Conservation (phyloP, 2,113 vertebrate species). For the Phocoena sinus region DNA sequence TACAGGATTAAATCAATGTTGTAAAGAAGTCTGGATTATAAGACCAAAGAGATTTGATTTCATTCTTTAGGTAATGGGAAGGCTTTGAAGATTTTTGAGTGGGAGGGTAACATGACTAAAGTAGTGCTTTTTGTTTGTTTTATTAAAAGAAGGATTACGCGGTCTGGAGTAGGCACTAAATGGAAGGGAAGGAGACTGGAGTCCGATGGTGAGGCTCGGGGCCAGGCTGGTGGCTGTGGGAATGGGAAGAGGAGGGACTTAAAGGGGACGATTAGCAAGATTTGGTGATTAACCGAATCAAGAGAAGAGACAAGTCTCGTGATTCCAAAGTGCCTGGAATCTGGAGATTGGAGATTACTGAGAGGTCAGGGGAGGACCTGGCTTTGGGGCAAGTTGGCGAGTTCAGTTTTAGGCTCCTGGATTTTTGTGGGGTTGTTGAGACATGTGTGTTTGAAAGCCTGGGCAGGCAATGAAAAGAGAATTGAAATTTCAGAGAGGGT, state of each 20-base stretch:
- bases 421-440: not conserved
- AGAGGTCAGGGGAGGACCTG: not conserved
- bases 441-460: not conserved
- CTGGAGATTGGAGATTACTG: not conserved
- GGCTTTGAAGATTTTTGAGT: not conserved
- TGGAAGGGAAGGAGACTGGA: not conserved
- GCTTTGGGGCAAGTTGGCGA: not conserved
- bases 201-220: not conserved
- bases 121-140: not conserved
- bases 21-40: not conserved
- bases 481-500: not conserved
- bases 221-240: not conserved
- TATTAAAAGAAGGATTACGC: not conserved
- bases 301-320: no score
- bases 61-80: not conserved
- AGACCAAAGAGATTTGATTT: not conserved
- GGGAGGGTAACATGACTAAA: not conserved
- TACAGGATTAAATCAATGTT: not conserved
- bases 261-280: not conserved
- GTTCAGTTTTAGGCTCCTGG: not conserved
- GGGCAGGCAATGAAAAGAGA: not conserved
- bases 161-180: no score
- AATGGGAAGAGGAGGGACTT: not conserved
- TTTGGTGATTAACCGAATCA: not conserved
- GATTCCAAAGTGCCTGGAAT: not conserved